A percentile compares a stretch with the other conserved stretches of the same genome.
Evolutionary conservation across 2,888 invertebrate genomes (phyloP).

Genomic region (Drosophila nigricruria): DNA sequence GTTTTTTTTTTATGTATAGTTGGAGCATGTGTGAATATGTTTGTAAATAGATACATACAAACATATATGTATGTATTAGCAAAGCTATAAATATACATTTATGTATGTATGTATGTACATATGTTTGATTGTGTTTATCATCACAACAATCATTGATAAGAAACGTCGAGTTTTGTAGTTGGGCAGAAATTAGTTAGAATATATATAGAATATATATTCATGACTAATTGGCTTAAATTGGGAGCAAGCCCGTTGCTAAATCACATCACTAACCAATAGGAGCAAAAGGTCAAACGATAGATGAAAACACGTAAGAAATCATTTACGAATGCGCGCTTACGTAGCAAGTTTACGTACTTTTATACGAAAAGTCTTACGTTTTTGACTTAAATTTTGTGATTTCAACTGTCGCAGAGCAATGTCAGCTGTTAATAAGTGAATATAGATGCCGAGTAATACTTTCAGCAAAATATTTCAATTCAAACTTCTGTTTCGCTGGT

Average conservation of each 20-base stretch:
- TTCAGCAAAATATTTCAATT: not conserved
- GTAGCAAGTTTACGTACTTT: not conserved
- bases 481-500: not conserved
- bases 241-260: slow-evolving; percentile 1
- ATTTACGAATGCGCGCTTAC: not conserved
- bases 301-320: slow-evolving; percentile 5
- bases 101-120: not conserved
- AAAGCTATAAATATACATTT: slow-evolving; percentile 2
- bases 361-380: not conserved
- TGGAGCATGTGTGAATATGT: not conserved
- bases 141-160: slow-evolving; percentile 3
- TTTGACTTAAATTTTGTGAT: not conserved
- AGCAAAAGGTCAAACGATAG: slow-evolving; percentile 4
- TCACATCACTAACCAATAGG: slow-evolving; percentile 6
- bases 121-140: slow-evolving; percentile 2
- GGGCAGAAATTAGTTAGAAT: not conserved
- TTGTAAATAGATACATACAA: not conserved
- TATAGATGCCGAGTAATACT: not conserved
- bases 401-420: not conserved
- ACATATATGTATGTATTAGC: not conserved
- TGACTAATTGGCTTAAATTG: slow-evolving; percentile 14
- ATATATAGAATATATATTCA: not conserved
- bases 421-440: not conserved
- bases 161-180: not conserved
- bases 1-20: not conserved